Evolutionary conservation across 2,113 vertebrate genomes (phyloP), one percentile per base, ranked within the genome.

Genomic region (Stegostoma tigrinum): DNA sequence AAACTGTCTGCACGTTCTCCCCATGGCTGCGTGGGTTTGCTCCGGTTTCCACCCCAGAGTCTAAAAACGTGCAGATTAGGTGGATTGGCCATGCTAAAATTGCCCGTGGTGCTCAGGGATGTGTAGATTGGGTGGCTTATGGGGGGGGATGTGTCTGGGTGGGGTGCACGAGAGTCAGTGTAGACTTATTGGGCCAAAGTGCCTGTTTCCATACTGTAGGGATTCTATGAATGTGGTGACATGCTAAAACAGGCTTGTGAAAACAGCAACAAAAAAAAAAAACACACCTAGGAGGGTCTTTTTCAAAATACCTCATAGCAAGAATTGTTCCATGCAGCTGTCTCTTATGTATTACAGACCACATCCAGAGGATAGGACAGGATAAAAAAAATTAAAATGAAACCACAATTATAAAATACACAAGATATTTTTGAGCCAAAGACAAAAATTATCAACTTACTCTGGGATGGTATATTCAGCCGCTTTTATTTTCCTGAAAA

Each of bases 401-500:
- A n/a, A n/a, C 19, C 17, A 91, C 89, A 70, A 24, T 8, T 42
- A 72, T 52, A 70, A 70, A 23, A 21, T 34, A 38, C 6, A 17
- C 10, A 68, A 34, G 67, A 5, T 0, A 96, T 23, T 14, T 24
- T 17, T 42, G 42, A 23, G 48, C n/a, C 48, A 83, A 45, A 72
- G 17, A 64, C 5, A n/a, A 0, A 48, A 17, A 19, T 89, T 93
- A 80, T 23, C 86, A 95, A 98, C 99, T 98, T 96, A 99, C 99
- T 99, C 99, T 0, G 99, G 99, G 97, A 99, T 99, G 97, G 98
- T 98, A 97, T 99, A 99, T 97, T 99, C 99, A 0, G 99, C 99
- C 48, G 99, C 99, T 97, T 99, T 99, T 97, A 99, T 99, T 97
- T 99, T 99, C 78, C 99, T 98, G 98, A 99, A 99, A 95, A 99